Percentiles rank a stretch among this genome's conserved stretches.
Evolutionary conservation across 2,888 invertebrate genomes (phyloP).

Genomic region (Amphipyra berbera): DNA sequence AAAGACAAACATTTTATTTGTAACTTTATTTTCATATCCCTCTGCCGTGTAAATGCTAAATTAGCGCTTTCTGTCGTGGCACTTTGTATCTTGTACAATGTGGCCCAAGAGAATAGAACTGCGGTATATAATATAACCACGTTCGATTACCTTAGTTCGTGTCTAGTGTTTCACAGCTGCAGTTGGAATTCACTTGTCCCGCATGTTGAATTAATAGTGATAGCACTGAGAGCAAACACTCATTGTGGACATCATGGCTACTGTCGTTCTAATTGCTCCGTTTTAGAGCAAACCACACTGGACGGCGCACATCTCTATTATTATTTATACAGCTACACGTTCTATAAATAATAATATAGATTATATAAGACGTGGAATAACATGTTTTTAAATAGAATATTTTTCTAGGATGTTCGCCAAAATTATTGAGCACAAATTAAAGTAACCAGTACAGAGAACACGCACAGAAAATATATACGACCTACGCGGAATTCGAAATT

Average conservation of each 20-base stretch:
- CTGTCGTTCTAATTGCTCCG: slow-evolving; percentile 22
- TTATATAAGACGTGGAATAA: slow-evolving; percentile 8
- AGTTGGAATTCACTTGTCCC: slow-evolving; percentile 45
- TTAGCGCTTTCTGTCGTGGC: neutral
- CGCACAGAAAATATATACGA: slow-evolving; percentile 56
- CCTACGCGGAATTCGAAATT: slow-evolving; percentile 53
- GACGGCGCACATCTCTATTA: neutral
- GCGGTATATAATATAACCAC: slow-evolving; percentile 25
- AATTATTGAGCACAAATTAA: slow-evolving; percentile 49
- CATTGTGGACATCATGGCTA: slow-evolving; percentile 22
- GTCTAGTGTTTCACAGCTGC: slow-evolving; percentile 28
- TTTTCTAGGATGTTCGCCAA: slow-evolving; percentile 31
- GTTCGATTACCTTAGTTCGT: slow-evolving; percentile 45
- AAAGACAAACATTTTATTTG: neutral
- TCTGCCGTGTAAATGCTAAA: neutral
- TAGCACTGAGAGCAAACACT: slow-evolving; percentile 31
- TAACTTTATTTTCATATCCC: neutral
- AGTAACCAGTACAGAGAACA: slow-evolving; percentile 37
- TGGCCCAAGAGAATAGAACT: slow-evolving; percentile 10
- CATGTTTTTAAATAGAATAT: slow-evolving; percentile 52
- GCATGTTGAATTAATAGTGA: slow-evolving; percentile 47
- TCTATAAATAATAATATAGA: slow-evolving; percentile 18
- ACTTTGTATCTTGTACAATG: slow-evolving; percentile 2
- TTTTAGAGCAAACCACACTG: slow-evolving; percentile 3
- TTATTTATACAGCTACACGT: slow-evolving; percentile 1